Conservation (phyloP, 1,140 invertebrate species). For the Andrena cerasifolii region DNA sequence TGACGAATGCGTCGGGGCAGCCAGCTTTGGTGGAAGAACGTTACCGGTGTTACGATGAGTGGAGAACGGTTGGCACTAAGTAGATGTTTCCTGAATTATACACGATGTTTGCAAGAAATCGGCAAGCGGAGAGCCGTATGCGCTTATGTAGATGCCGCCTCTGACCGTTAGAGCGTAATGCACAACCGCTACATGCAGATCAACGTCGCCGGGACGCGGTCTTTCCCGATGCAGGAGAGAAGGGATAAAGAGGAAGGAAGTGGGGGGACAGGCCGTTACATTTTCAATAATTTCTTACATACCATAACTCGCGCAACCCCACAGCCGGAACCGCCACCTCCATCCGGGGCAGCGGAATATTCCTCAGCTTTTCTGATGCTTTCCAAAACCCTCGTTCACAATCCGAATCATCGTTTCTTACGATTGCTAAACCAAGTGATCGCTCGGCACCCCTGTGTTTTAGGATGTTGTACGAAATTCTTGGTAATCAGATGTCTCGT, state of each 20-base stretch:
- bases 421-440: no score
- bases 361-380: slow-evolving; percentile 28
- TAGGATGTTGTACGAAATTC: no score
- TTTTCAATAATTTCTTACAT: slow-evolving; percentile 70
- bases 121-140: slow-evolving; percentile 7
- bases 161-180: slow-evolving; percentile 68
- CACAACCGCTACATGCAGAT: slow-evolving; percentile 68
- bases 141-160: slow-evolving; percentile 58
- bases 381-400: slow-evolving; percentile 10
- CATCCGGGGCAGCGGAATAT: slow-evolving; percentile 42
- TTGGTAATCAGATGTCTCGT: no score
- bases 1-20: no score
- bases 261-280: slow-evolving; percentile 57
- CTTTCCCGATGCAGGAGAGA: slow-evolving; percentile 22
- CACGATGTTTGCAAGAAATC: slow-evolving; percentile 18
- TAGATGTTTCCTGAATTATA: not conserved
- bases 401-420: no score
- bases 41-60: no score
- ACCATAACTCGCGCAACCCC: slow-evolving; percentile 53
- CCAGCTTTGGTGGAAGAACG: no score
- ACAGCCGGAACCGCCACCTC: slow-evolving; percentile 32
- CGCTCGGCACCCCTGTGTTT: no score
- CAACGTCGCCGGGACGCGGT: slow-evolving; percentile 56
- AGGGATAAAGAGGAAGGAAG: slow-evolving; percentile 25
- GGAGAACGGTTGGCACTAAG: no score